Percentiles rank a stretch among this genome's conserved stretches.
These are phyloP conservation scores for Scophthalmus maximus DNA, from an alignment of 2,113 vertebrate species.

Conservation along the genomic window DNA sequence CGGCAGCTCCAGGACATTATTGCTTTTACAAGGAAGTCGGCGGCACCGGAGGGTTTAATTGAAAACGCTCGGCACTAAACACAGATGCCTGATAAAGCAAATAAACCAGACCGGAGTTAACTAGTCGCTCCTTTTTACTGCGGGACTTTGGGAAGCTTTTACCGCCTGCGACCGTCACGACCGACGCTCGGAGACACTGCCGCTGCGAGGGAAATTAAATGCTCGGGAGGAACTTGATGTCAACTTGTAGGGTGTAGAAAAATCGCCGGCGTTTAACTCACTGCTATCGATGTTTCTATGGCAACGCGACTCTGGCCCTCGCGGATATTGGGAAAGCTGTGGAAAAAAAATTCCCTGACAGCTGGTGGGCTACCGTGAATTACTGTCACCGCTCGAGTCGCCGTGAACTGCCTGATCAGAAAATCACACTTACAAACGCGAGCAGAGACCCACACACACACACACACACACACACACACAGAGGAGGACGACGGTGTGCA, in stretches of 20 bases:
- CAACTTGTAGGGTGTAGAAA: constrained; percentile 32
- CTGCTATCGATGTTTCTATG: constrained; percentile 66
- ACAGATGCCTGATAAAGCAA: constrained; percentile 18
- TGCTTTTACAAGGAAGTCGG: constrained; percentile 38
- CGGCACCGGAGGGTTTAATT: constrained; percentile 54
- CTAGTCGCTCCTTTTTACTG: neutral
- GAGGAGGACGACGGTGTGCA: neutral
- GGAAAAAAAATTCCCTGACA: constrained; percentile 70
- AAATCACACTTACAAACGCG: too few species aligned
- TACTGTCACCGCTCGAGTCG: constrained; percentile 31
- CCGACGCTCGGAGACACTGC: too few species aligned
- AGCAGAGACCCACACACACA: neutral
- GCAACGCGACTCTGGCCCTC: constrained; percentile 58
- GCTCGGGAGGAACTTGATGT: constrained; percentile 33
- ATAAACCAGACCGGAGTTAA: neutral
- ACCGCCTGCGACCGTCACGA: neutral
- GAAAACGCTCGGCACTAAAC: constrained; percentile 49
- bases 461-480: neutral
- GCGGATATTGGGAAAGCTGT: constrained; percentile 66
- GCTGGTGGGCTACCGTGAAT: constrained; percentile 62
- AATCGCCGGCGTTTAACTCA: constrained; percentile 55
- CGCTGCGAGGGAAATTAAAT: constrained; percentile 1
- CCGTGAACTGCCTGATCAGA: constrained; percentile 16
- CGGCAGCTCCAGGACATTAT: constrained; percentile 47
- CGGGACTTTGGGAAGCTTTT: neutral